Evolutionary conservation across 2,113 vertebrate species (phyloP), one percentile per base, ranked within the genome.

Genomic region (Anoura caudifer): DNA sequence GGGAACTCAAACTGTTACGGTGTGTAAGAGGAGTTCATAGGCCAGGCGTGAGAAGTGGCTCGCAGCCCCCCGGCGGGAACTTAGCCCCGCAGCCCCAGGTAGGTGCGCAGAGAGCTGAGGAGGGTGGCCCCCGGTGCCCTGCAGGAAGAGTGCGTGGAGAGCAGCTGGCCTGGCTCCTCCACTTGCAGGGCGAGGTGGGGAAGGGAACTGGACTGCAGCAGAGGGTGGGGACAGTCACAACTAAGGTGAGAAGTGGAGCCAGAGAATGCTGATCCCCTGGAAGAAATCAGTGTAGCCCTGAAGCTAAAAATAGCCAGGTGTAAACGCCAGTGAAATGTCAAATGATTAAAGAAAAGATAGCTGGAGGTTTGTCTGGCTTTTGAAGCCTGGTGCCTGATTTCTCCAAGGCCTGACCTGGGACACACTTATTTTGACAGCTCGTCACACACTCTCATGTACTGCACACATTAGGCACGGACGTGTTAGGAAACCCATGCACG

Each of bases 401-500:
- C 84, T 59, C 12, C n/a, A 22, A 72, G 52, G 63, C 3, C 63
- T 26, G 81, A 54, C 67, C 38, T 47, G 75, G 56, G 50, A 41
- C 77, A n/a, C 10, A 17, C 36, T 65, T 67, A 69, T 38, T 87
- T 45, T 36, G 24, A 81, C 11, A 88, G 65, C 14, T 81, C 45
- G 24, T 4, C 28, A 10, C 36, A 77, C 2, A 70, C 31, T 24
- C 75, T 72, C 20, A 75, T 0, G 2, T 41, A 4, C 67, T 24
- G 36, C 19, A 31, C 15, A 83, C 22, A 36, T 38, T 10, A 19
- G 6, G 47, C 95, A 90, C 79, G 82, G 91, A 76, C 84, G 94
- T n/a, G 87, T 72, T 92, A 98, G 97, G 97, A 98, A 97, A 97
- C 69, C 90, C 72, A 94, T 17, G 88, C 97, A 52, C 31, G 88